Evolutionary conservation across 1,140 invertebrate species (phyloP).

Genomic region (Solen grandis): DNA sequence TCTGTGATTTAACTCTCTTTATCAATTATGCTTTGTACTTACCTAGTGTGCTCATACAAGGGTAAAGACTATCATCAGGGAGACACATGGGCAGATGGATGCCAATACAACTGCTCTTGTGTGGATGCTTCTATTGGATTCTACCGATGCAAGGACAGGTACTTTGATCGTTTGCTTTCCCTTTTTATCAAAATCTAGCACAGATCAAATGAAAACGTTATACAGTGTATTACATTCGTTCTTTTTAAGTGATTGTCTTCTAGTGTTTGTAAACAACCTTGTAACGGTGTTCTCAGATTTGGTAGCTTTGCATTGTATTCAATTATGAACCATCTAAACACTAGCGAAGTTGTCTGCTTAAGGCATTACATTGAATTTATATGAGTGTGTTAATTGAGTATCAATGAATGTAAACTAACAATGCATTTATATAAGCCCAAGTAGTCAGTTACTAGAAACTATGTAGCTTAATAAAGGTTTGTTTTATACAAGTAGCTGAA

Average conservation of each 20-base stretch:
- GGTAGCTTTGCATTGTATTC: neutral
- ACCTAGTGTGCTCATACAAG: constrained; percentile 65
- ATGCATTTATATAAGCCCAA: too few relatives aligned
- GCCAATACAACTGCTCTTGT: constrained; percentile 67
- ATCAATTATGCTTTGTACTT: too few relatives aligned
- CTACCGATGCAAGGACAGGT: constrained; percentile 69
- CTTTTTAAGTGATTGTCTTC: neutral
- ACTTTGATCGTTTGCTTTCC: neutral
- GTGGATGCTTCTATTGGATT: constrained; percentile 63
- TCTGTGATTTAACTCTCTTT: too few relatives aligned
- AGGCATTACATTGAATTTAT: neutral
- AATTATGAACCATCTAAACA: neutral
- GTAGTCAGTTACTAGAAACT: too few relatives aligned
- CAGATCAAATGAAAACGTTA: neutral
- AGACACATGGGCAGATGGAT: constrained; percentile 68
- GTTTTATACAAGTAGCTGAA: too few relatives aligned
- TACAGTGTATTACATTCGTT: neutral
- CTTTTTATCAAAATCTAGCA: neutral
- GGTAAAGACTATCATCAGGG: constrained; percentile 64
- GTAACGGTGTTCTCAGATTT: neutral
- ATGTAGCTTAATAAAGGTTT: too few relatives aligned
- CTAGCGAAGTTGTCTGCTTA: too few relatives aligned
- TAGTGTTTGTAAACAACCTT: neutral
- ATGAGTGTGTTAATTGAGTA: too few relatives aligned
- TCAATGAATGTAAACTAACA: too few relatives aligned